phyloP scores from a whole-genome alignment of 2,113 vertebrate genomes.

The Sceloporus tristichus region DNA sequence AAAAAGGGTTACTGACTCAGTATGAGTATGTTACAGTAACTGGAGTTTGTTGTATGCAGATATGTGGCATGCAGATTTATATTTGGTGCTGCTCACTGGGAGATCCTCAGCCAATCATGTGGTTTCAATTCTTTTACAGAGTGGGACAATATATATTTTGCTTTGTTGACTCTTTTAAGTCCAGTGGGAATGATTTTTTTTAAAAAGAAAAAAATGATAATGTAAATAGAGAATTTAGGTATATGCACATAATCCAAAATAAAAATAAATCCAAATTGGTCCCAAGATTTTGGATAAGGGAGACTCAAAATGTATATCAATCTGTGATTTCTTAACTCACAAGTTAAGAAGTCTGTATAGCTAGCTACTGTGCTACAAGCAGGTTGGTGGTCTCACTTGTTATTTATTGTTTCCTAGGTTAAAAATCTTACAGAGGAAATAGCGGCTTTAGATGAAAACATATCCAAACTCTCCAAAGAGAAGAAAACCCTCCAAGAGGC shows the following conservation, averaged over 20 bases:
- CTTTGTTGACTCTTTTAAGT: not conserved
- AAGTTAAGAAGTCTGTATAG: not conserved
- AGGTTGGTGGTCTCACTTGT: not conserved
- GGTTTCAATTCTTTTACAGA: not conserved
- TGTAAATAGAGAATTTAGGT: no score
- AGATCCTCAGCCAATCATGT: not conserved
- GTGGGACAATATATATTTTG: not conserved
- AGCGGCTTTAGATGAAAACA: conserved; percentile 82
- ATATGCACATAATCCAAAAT: no score
- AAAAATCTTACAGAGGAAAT: conserved; percentile 89
- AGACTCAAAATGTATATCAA: not conserved
- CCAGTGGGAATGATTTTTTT: not conserved
- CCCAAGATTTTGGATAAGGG: no score
- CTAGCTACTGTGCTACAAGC: not conserved
- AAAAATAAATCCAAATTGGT: no score
- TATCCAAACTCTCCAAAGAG: conserved; percentile 85
- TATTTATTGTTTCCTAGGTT: conserved; percentile 70
- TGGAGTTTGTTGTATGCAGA: not conserved
- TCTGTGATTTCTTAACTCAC: not conserved
- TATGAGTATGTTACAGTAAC: not conserved
- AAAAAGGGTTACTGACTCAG: not conserved
- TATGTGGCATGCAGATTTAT: not conserved
- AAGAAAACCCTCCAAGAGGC: conserved; percentile 86
- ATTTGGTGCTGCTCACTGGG: no score
- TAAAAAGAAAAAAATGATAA: no score